A percentile compares a stretch with the other conserved stretches of the same genome.
Evolutionary conservation across 2,113 vertebrate species (phyloP).

Genomic region (Lasiurus borealis): DNA sequence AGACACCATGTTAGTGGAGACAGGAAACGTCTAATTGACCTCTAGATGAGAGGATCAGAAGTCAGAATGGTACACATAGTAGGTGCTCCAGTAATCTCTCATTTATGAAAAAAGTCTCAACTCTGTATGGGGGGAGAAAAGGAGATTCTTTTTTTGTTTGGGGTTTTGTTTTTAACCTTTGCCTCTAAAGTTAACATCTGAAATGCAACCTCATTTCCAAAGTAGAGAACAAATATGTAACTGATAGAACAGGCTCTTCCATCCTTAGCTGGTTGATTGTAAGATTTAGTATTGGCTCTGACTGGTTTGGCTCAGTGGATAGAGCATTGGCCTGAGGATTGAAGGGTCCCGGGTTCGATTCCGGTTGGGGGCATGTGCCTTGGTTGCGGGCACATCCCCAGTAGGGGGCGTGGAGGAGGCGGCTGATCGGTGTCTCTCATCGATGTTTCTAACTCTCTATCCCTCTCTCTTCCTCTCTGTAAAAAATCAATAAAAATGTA

Average conservation of each 20-base stretch:
- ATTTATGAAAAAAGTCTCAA: not conserved
- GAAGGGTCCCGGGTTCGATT: no score
- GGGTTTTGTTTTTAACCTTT: not conserved
- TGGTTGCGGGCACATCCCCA: no score
- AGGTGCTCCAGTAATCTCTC: not conserved
- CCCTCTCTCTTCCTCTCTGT: no score
- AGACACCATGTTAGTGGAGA: not conserved
- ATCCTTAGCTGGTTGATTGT: not conserved
- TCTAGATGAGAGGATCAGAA: not conserved
- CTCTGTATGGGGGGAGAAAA: not conserved
- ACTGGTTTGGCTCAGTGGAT: no score
- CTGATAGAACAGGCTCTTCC: not conserved
- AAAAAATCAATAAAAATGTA: no score
- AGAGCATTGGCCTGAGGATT: no score
- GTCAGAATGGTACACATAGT: not conserved
- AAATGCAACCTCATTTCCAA: conserved; percentile 45
- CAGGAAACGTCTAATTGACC: not conserved
- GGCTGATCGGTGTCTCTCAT: no score
- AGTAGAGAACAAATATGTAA: conserved; percentile 22
- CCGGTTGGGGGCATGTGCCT: no score
- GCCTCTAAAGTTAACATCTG: conserved; percentile 28
- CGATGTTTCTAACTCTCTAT: no score
- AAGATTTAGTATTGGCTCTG: not conserved
- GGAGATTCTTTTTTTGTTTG: not conserved
- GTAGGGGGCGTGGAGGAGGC: no score